Percentiles rank a stretch among this genome's conserved stretches.
These are phyloP conservation scores for Psophia crepitans DNA, from an alignment of 2,113 vertebrate genomes.

Conservation along the genomic window DNA sequence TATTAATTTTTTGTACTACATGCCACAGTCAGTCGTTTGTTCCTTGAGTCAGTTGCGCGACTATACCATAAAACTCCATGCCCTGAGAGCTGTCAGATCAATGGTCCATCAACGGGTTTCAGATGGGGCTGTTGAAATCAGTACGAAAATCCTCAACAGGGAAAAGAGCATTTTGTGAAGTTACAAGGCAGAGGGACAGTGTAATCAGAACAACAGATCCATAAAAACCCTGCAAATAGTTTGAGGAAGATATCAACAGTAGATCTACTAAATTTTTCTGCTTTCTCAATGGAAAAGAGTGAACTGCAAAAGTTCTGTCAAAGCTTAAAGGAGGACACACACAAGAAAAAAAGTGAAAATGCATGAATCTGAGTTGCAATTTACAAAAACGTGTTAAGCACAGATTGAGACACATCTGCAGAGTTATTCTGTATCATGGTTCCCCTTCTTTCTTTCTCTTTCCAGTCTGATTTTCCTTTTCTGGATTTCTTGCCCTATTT, in stretches of 20 bases:
- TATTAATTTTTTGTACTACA: neutral
- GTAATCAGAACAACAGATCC: neutral
- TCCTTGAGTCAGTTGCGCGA: neutral
- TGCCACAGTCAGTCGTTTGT: neutral
- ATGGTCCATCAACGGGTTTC: neutral
- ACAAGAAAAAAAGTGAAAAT: neutral
- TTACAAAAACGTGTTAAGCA: neutral
- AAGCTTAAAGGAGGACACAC: neutral
- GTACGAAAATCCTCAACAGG: neutral
- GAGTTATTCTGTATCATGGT: neutral
- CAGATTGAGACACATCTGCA: neutral
- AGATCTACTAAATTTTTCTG: neutral
- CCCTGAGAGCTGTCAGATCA: neutral
- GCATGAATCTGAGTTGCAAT: neutral
- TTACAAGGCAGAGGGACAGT: neutral
- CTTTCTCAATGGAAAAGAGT: neutral
- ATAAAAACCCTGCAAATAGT: neutral
- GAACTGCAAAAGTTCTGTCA: neutral
- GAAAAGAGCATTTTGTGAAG: neutral
- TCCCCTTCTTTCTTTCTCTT: neutral
- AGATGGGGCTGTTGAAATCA: neutral
- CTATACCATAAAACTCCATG: neutral
- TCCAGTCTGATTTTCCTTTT: neutral
- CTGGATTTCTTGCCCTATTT: neutral
- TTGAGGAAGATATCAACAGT: neutral